Base-by-base conservation (phyloP, 2,888 invertebrate species). In the Himalopsyche tibetana region DNA sequence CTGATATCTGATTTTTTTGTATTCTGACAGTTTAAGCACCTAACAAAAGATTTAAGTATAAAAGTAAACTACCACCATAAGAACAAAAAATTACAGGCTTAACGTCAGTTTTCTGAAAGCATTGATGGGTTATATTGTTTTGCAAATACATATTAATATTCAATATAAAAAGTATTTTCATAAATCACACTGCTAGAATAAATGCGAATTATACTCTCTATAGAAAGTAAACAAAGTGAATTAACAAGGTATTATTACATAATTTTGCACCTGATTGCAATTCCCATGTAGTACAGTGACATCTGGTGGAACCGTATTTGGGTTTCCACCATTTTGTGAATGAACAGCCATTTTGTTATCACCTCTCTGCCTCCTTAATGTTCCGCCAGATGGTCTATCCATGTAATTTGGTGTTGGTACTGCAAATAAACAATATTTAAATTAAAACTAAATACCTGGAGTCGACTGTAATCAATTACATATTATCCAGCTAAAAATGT, bases 211-310 rank as follows among this genome's bases (percentile, higher is more conserved):
- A 63, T 6, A 63, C 69, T 63, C 28, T 63, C 0, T n/a, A 63
- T 0, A 8, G 9, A 9, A 8, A 3, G 0, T 3, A 63, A 9
- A 63, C 2, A 63, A 63, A 63, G 28, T 81, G 51, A 82, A 40
- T 9, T 45, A 38, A 40, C 17, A 45, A 82, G n/a, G 45, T 51
- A 82, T 19, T 9, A 45, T 45, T 82, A 45, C 19, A 81, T 51
- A 82, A 51, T 51, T 55, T 82, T 51, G 51, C 51, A 93, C 93
- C 92, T 93, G 93, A 55, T 90, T 90, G 87, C 93, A 93, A 84
- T 91, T 92, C 0, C 93, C 93, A 83, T 94, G 93, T 17, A 93
- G 90, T 0, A 94, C 94, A 0, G 94, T 94, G 89, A 93, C 94
- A 91, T 93, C 94, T 79, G 93, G 94, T 0, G 93, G 93, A 0